phyloP scores from a whole-genome alignment of 2,797 vertebrate species.

The Todus mexicanus region DNA sequence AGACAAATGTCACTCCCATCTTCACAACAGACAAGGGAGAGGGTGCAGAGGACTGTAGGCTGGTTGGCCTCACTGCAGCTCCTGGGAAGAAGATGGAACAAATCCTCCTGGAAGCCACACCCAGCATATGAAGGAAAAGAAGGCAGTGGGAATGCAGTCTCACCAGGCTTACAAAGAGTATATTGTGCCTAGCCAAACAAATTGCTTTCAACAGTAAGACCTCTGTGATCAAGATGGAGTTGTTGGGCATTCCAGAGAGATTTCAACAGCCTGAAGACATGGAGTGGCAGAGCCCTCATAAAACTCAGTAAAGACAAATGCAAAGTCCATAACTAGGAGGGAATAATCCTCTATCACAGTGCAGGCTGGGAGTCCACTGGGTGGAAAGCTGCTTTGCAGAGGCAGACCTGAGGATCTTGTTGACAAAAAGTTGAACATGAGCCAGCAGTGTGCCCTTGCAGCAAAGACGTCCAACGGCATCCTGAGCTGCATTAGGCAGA shows the following conservation, averaged over 20 bases:
- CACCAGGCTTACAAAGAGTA: neutral
- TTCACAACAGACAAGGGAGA: neutral
- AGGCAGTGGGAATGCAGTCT: neutral
- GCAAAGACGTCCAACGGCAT: neutral
- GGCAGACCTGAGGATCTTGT: neutral
- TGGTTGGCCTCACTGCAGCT: neutral
- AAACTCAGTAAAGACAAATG: neutral
- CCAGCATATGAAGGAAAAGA: neutral
- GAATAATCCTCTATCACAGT: neutral
- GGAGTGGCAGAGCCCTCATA: neutral
- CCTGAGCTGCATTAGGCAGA: neutral
- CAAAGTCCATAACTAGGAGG: neutral
- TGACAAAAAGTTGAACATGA: neutral
- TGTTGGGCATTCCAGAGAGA: neutral
- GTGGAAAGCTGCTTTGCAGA: neutral
- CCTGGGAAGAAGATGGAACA: neutral
- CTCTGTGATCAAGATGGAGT: neutral
- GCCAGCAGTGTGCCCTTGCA: neutral
- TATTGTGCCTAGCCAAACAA: neutral
- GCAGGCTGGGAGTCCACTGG: no score
- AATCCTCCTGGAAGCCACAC: neutral
- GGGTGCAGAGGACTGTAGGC: neutral
- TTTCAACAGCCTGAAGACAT: neutral
- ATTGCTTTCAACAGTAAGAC: neutral
- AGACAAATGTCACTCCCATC: fast-evolving